Percentiles rank a stretch among this genome's conserved stretches.
These are phyloP conservation scores for Zosterops pallidus DNA, from an alignment of 2,113 vertebrate species.

Conservation along the genomic window DNA sequence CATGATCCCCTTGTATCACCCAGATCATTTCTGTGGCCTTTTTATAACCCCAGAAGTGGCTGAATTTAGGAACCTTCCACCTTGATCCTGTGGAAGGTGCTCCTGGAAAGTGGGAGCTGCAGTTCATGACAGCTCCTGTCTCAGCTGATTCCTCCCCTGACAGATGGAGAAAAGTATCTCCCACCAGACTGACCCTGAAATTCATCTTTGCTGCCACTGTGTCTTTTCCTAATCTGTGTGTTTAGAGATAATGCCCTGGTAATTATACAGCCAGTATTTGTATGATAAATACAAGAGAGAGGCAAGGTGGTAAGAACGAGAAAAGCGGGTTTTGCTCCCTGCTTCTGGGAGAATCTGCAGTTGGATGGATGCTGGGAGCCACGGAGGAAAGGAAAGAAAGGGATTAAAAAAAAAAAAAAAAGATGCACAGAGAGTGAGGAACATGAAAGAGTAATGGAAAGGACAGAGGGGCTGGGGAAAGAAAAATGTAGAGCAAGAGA, in stretches of 20 bases:
- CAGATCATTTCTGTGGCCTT: not conserved
- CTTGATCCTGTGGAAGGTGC: not conserved
- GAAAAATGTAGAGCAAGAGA: not conserved
- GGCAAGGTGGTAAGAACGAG: slow-evolving; percentile 62
- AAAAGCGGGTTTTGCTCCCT: slow-evolving; percentile 71
- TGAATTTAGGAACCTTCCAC: not conserved
- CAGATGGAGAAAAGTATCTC: not conserved
- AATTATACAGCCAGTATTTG: slow-evolving; percentile 68
- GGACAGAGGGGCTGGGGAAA: not conserved
- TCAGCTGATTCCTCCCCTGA: not conserved
- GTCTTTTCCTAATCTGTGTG: slow-evolving; percentile 35
- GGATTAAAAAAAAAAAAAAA: not conserved
- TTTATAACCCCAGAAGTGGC: not conserved
- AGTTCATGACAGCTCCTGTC: not conserved
- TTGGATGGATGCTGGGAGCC: not conserved
- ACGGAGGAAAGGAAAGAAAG: not conserved
- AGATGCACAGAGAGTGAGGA: not conserved
- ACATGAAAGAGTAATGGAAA: not conserved
- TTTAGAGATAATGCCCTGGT: slow-evolving; percentile 67
- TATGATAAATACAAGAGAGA: slow-evolving; percentile 39
- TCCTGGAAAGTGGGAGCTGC: not conserved
- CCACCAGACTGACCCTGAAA: slow-evolving; percentile 29
- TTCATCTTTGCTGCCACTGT: slow-evolving; percentile 15
- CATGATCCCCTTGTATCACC: not conserved
- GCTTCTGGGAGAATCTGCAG: slow-evolving; percentile 28